Evolutionary conservation across 2,113 vertebrate species (phyloP), one percentile per base, ranked within the genome.

Genomic region (Clupea harengus): DNA sequence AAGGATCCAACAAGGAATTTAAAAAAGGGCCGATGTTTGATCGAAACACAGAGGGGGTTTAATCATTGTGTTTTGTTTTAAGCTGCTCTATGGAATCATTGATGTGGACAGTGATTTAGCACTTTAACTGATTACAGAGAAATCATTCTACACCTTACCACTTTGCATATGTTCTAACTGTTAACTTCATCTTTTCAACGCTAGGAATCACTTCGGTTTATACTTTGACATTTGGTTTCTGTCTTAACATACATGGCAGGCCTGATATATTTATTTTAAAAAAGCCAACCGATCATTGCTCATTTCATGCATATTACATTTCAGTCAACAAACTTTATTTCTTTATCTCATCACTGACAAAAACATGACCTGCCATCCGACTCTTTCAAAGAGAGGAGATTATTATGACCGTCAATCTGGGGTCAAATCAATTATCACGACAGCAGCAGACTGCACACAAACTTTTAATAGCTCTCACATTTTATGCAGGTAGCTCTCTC

Each of bases 401-500:
- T 28, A 28, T 67, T 67, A 28, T 2, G 64, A 67, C n/a, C n/a
- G 10, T 10, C 64, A 67, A 28, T 25, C 64, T 67, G 0, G n/a
- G 64, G 64, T 67, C 64, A 67, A 67, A 67, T 67, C 64, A 25
- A 67, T 25, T 67, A 67, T n/a, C n/a, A 64, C 7, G 28, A 25
- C 28, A 20, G 64, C n/a, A 7, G n/a, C n/a, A 25, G 22, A 67
- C 64, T 28, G 60, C 60, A 64, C 22, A 64, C 22, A 75, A 78
- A 39, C 28, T 32, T 32, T 78, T 78, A 78, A 78, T 78, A 78
- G 72, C 72, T 78, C 72, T 32, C 25, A 32, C 39, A 78, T 78
- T 11, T 17, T 78, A 17, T 78, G 72, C 28, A 78, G 72, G 39
- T 78, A 78, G 72, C 28, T 32, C 28, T 78, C 72, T 72, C 28